Percentiles rank a stretch among this genome's conserved stretches.
Evolutionary conservation across 2,797 vertebrate genomes (phyloP).

Genomic region (Acanthurus leucopareius): DNA sequence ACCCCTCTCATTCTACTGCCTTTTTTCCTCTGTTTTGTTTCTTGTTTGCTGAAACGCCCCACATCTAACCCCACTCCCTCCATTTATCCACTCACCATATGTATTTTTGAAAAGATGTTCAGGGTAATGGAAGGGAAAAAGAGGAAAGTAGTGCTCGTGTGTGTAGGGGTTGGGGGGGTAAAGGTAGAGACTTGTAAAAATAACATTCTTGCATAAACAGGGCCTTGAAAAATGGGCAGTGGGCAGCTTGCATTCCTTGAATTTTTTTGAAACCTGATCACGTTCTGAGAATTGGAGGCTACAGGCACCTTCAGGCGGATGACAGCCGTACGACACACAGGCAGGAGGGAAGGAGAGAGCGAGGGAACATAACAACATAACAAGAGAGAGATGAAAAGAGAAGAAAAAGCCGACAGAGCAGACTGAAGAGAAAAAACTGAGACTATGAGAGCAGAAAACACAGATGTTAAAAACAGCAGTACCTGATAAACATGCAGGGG

Average conservation of each 20-base stretch:
- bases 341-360: neutral
- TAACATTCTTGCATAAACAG: slow-evolving; percentile 85
- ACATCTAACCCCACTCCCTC: neutral
- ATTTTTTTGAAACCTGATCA: slow-evolving; percentile 81
- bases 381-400: neutral
- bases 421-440: neutral
- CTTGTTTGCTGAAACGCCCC: slow-evolving; percentile 46
- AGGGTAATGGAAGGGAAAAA: slow-evolving; percentile 44
- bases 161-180: slow-evolving; percentile 14
- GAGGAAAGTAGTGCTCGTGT: slow-evolving; percentile 26
- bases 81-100: slow-evolving; percentile 7
- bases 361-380: neutral
- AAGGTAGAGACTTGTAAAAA: slow-evolving; percentile 78
- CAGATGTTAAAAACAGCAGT: slow-evolving; percentile 37
- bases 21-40: slow-evolving; percentile 36
- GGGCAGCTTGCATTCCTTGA: slow-evolving; percentile 76
- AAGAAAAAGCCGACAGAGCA: neutral
- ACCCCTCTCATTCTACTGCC: slow-evolving; percentile 16
- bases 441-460: slow-evolving; percentile 5
- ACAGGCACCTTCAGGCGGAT: slow-evolving; percentile 55
- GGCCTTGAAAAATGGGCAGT: slow-evolving; percentile 75
- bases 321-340: slow-evolving; percentile 52
- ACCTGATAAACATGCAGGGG: neutral
- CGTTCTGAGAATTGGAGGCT: slow-evolving; percentile 67
- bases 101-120: slow-evolving; percentile 51